These are phyloP conservation scores for Gallinago stenura DNA, from an alignment of 2,797 vertebrate genomes.

Conservation along the genomic window DNA sequence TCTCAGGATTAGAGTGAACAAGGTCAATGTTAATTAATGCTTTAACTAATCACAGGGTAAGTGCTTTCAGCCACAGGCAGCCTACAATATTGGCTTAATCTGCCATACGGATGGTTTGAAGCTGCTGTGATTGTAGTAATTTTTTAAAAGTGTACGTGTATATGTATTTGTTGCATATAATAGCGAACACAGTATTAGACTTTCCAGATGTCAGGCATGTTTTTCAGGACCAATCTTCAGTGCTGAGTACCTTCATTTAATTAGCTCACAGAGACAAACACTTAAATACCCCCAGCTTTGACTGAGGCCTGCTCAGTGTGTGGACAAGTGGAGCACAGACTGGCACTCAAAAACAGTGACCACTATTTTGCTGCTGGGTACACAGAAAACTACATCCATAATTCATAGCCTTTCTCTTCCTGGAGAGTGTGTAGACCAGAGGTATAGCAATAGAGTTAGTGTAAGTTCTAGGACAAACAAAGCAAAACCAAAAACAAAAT, in stretches of 20 bases:
- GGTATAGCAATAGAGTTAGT: background rate
- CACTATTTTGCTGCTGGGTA: background rate
- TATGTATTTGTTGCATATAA: background rate
- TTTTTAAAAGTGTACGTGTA: background rate
- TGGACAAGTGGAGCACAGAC: background rate
- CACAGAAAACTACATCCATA: background rate
- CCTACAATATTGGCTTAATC: background rate
- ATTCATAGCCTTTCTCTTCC: background rate
- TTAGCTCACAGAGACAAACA: background rate
- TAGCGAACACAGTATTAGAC: background rate
- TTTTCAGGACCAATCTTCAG: background rate
- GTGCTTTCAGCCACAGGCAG: slow-evolving; percentile 13
- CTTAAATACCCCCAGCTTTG: background rate
- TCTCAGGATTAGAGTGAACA: slow-evolving; percentile 44
- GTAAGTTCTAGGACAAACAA: background rate
- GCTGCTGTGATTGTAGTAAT: background rate
- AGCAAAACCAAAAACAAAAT: background rate
- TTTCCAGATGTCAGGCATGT: background rate
- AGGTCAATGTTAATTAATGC: slow-evolving; percentile 65
- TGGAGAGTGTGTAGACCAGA: background rate
- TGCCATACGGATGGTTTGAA: background rate
- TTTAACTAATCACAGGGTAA: slow-evolving; percentile 58
- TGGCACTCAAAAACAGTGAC: background rate
- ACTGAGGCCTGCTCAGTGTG: background rate
- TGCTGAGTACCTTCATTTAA: background rate